These are phyloP conservation scores for Neostethus bicornis DNA, from an alignment of 2,797 vertebrate genomes.

Conservation along the genomic window DNA sequence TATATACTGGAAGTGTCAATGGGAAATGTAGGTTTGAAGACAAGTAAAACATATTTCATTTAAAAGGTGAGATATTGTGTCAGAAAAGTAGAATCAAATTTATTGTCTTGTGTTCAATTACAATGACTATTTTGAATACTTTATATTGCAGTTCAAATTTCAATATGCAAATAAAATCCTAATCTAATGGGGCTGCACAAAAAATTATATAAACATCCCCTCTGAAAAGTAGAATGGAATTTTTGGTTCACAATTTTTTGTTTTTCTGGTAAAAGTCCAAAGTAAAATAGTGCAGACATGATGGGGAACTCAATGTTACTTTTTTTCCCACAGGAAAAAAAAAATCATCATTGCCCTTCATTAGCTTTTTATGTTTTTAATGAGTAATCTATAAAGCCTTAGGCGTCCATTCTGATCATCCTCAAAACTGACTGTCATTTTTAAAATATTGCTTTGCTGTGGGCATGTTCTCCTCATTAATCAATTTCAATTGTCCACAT, in stretches of 20 bases:
- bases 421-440: background rate
- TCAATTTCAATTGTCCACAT: background rate
- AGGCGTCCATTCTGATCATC: constrained; percentile 1
- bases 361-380: background rate
- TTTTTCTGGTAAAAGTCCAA: background rate
- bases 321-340: too few relatives aligned
- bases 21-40: too few relatives aligned
- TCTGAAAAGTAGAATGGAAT: background rate
- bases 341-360: background rate
- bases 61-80: too few relatives aligned
- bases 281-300: background rate
- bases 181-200: background rate
- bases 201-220: background rate
- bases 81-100: too few relatives aligned
- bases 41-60: too few relatives aligned
- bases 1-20: too few relatives aligned
- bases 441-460: constrained; percentile 1
- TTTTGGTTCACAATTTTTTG: background rate
- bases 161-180: background rate
- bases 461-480: constrained; percentile 16
- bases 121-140: background rate
- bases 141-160: background rate
- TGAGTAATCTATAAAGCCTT: background rate
- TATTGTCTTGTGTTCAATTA: background rate
- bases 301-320: too few relatives aligned